These are phyloP conservation scores for Rhizoglyphus robini DNA, from an alignment of 1,140 invertebrate species.

Conservation along the genomic window DNA sequence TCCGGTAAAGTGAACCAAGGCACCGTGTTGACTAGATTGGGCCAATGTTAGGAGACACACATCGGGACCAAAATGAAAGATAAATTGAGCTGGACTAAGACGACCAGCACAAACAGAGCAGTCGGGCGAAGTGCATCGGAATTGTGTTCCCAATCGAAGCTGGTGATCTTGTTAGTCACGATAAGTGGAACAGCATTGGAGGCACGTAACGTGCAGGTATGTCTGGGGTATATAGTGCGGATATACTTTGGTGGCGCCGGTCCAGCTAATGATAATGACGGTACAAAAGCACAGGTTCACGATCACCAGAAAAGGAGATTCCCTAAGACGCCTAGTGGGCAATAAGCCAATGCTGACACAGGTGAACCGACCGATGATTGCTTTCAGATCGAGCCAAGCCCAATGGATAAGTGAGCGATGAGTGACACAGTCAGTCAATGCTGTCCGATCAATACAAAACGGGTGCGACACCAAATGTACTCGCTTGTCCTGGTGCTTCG, in stretches of 20 bases:
- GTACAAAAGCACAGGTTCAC: not conserved
- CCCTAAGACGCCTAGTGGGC: not conserved
- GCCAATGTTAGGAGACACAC: too few relatives aligned
- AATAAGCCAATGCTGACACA: not conserved
- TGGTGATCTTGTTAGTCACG: conserved; percentile 10
- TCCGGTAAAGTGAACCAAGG: too few relatives aligned
- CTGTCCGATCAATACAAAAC: not conserved
- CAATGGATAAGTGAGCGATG: not conserved
- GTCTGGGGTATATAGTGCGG: not conserved
- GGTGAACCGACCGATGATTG: not conserved
- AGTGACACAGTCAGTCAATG: not conserved
- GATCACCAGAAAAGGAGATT: not conserved
- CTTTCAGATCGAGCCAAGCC: not conserved
- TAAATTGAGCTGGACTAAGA: too few relatives aligned
- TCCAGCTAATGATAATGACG: not conserved
- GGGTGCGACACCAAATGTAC: not conserved
- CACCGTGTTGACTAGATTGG: too few relatives aligned
- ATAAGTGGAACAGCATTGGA: conserved; percentile 9
- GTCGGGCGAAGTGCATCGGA: not conserved
- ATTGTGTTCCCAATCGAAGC: not conserved
- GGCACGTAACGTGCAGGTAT: not conserved
- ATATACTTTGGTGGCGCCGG: not conserved
- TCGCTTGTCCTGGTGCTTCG: not conserved
- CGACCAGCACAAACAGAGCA: not conserved
- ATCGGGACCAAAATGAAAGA: too few relatives aligned